Conservation (phyloP, 2,113 vertebrate species). For the Mormyrus iriodes region DNA sequence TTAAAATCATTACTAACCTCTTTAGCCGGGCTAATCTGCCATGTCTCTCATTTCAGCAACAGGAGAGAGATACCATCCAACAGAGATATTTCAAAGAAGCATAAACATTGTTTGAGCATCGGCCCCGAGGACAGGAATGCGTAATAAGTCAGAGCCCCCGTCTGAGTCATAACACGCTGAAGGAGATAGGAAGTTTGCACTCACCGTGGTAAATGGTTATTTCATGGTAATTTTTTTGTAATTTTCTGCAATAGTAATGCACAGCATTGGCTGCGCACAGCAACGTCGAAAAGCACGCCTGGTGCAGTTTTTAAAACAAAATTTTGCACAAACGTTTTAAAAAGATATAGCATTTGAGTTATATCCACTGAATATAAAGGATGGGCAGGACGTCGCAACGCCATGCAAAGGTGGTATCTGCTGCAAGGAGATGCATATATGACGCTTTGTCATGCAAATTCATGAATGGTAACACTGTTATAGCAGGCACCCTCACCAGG, state of each 20-base stretch:
- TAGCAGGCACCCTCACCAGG: neutral
- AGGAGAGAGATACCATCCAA: neutral
- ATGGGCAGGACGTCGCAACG: neutral
- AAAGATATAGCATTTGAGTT: neutral
- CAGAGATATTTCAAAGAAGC: slow-evolving; percentile 2
- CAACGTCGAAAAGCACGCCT: neutral
- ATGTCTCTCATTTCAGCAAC: neutral
- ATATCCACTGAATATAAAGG: neutral
- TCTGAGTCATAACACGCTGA: neutral
- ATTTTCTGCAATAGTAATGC: neutral
- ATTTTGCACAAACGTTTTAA: neutral
- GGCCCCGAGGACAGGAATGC: neutral
- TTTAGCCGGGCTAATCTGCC: neutral
- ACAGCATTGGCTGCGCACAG: neutral
- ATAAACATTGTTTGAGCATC: neutral
- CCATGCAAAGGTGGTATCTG: neutral
- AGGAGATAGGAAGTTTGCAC: neutral
- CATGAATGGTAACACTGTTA: neutral
- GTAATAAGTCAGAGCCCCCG: neutral
- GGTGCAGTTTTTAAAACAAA: neutral
- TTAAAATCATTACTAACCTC: neutral
- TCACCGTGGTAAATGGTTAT: neutral
- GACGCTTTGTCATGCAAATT: neutral
- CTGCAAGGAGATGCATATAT: neutral
- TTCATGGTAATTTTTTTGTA: neutral